Conservation (phyloP, 2,113 vertebrate genomes). For the Danio rerio region DNA sequence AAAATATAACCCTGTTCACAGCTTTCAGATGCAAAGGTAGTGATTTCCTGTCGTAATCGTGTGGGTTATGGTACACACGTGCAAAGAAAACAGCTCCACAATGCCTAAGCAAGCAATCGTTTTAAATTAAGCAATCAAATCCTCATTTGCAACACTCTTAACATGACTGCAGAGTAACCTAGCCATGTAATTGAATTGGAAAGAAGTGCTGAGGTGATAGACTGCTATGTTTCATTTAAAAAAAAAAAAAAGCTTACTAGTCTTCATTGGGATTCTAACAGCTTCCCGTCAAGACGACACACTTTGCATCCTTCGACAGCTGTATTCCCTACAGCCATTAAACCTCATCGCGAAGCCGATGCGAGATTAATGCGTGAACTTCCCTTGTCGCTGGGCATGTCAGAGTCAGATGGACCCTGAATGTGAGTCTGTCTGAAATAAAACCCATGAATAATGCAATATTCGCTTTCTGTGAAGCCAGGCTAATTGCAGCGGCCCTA, state of each 20-base stretch:
- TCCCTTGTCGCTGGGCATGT: slow-evolving; percentile 26
- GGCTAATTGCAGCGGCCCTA: slow-evolving; percentile 46
- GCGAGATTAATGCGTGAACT: slow-evolving; percentile 42
- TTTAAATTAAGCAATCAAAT: slow-evolving; percentile 43
- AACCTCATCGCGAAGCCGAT: neutral
- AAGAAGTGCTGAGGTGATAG: slow-evolving; percentile 19
- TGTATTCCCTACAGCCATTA: slow-evolving; percentile 26
- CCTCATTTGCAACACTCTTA: slow-evolving; percentile 6
- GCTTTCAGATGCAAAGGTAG: neutral
- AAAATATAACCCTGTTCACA: neutral
- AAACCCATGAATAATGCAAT: slow-evolving; percentile 51
- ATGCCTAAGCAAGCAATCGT: neutral
- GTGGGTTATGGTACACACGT: neutral
- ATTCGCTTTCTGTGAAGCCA: slow-evolving; percentile 20
- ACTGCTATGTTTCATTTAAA: slow-evolving; percentile 25
- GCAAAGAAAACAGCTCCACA: neutral
- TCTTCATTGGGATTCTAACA: slow-evolving; percentile 32
- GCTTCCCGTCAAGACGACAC: neutral
- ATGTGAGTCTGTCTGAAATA: slow-evolving; percentile 33
- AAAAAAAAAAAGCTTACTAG: neutral
- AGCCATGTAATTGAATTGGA: slow-evolving; percentile 1
- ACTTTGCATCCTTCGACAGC: slow-evolving; percentile 1
- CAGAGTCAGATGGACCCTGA: slow-evolving; percentile 44
- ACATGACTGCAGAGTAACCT: neutral
- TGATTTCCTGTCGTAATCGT: neutral